A percentile compares a stretch with the other conserved stretches of the same genome.
Conservation (phyloP, 2,797 vertebrate genomes). For the Eulemur coronatus region DNA sequence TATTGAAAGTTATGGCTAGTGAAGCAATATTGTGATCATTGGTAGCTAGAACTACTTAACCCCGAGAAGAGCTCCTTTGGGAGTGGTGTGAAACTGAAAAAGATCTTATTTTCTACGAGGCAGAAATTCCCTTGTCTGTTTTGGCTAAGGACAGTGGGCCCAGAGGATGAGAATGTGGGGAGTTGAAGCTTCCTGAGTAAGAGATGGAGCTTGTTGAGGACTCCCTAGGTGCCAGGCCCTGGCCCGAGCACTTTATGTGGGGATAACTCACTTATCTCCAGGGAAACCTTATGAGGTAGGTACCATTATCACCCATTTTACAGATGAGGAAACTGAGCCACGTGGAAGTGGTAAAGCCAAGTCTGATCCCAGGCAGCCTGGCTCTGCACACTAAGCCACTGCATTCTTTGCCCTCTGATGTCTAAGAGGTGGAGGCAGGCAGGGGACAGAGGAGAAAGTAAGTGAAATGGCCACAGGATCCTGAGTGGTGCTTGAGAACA, state of each 20-base stretch:
- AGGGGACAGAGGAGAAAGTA: background rate
- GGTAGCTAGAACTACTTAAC: background rate
- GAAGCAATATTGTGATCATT: background rate
- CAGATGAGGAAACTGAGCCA: background rate
- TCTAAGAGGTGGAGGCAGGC: background rate
- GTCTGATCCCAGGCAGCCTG: background rate
- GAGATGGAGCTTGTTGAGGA: background rate
- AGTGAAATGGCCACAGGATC: background rate
- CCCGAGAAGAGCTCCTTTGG: background rate
- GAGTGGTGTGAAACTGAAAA: background rate
- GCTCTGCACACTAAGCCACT: background rate
- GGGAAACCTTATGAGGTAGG: background rate
- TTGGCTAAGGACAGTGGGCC: background rate
- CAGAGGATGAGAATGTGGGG: background rate
- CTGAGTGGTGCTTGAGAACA: background rate
- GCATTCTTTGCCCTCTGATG: background rate
- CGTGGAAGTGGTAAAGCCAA: background rate
- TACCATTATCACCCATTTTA: background rate
- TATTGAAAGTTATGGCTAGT: background rate
- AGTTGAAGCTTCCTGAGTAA: background rate
- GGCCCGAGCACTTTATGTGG: background rate
- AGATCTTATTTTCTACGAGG: background rate
- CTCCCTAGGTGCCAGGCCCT: accelerated
- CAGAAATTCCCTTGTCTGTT: background rate
- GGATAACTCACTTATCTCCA: background rate